A percentile compares a stretch with the other conserved stretches of the same genome.
Conservation (phyloP, 2,888 invertebrate genomes). For the Dastarcus helophoroides region DNA sequence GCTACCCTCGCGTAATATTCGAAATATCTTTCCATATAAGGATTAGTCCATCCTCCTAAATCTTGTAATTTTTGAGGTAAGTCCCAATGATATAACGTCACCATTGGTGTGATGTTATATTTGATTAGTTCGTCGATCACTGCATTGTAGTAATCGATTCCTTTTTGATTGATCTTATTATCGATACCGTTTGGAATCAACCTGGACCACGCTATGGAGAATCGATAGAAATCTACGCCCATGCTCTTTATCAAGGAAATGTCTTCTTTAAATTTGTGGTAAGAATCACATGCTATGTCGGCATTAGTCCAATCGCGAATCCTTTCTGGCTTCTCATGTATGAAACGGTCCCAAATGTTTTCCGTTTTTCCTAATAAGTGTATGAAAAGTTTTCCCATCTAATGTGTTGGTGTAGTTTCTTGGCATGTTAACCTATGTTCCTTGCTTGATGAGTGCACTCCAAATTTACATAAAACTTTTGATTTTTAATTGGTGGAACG, state of each 20-base stretch:
- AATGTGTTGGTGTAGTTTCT: no score
- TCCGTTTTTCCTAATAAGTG: constrained; percentile 45
- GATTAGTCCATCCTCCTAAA: constrained; percentile 54
- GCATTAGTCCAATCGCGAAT: constrained; percentile 47
- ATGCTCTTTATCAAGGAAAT: constrained; percentile 50
- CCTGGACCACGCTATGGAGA: constrained; percentile 66
- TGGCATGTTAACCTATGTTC: no score
- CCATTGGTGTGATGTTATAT: constrained; percentile 43
- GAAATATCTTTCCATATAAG: constrained; percentile 42
- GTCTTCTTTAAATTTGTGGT: constrained; percentile 53
- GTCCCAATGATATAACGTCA: constrained; percentile 58
- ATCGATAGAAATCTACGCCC: constrained; percentile 56
- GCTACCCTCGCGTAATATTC: constrained; percentile 20
- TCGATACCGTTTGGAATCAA: constrained; percentile 59
- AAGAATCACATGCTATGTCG: constrained; percentile 59
- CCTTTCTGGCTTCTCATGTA: constrained; percentile 39
- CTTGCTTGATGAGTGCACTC: no score
- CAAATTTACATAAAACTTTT: no score
- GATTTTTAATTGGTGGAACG: no score
- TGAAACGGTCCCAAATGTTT: constrained; percentile 50
- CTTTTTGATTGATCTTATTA: constrained; percentile 54
- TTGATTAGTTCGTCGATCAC: constrained; percentile 56
- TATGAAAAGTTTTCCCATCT: no score
- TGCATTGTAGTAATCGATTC: constrained; percentile 65
- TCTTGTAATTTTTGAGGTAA: constrained; percentile 44